Evolutionary conservation across 2,888 invertebrate species (phyloP), one percentile per base, ranked within the genome.

Genomic region (Tinea pellionella): DNA sequence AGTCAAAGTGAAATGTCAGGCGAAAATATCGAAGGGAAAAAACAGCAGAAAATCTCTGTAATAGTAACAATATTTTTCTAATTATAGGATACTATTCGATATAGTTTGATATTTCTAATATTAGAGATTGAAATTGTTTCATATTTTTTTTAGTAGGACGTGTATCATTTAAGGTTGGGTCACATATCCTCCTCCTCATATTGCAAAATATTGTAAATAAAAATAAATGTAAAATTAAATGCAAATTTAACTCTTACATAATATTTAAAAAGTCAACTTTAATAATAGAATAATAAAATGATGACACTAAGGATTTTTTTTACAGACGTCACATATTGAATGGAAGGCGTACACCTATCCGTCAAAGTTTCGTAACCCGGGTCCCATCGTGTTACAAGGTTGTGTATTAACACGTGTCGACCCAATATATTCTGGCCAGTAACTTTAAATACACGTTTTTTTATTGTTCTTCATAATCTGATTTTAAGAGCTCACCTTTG

Each of bases 401-500:
- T 41, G 6, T 51, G 18, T 57, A 37, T 42, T 18, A 30, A 61
- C 60, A 56, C 58, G 60, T 60, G 61, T 53, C 60, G 56, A 60
- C 56, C 43, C 32, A 61, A 60, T 51, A 59, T 59, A 59, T 56
- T 61, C 47, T 59, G 56, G 59, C 37, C 43, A 43, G 47, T 19
- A 42, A 12, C 32, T 60, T 30, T 56, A 30, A 41, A 30, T 57
- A 57, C 57, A 57, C 57, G 57, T 63, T 60, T 57, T 61, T 63
- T 60, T 62, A 66, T 64, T 70, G 66, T 69, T 71, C 68, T 66
- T 63, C 61, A 65, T 67, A 69, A 69, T 71, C 67, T 67, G 68
- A 72, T 71, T 70, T 69, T 68, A 65, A 59, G 62, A 69, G 69
- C 69, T 73, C 69, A 67, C 71, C 71, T 74, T 73, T 72, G 67